Conservation (phyloP, 64 coral and sea anemone genomes). For the Dendronephthya gigantea region DNA sequence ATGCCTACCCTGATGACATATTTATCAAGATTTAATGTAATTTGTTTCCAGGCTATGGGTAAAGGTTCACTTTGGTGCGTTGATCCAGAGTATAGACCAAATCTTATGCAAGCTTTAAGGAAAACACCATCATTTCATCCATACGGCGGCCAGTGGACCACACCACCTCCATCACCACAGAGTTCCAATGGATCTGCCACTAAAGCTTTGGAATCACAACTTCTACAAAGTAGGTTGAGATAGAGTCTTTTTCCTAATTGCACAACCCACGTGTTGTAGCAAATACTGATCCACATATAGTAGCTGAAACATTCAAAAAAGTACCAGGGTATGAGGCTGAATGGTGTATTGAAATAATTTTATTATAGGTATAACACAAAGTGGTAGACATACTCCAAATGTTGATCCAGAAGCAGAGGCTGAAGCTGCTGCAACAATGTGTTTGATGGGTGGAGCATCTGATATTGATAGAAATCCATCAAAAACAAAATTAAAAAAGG, state of each 20-base stretch:
- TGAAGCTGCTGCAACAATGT: constrained; percentile 16
- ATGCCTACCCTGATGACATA: too few relatives aligned
- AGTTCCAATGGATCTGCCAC: constrained; percentile 32
- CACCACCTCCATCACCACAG: constrained; percentile 84
- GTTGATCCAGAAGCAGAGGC: constrained; percentile 1
- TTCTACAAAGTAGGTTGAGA: not conserved
- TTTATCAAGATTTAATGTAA: not conserved
- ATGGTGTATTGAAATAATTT: too few relatives aligned
- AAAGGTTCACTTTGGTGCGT: constrained; percentile 97
- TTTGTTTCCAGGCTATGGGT: constrained; percentile 76
- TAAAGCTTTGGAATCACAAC: constrained; percentile 11
- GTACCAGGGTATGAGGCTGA: too few relatives aligned
- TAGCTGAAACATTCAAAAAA: too few relatives aligned
- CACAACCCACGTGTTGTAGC: too few relatives aligned
- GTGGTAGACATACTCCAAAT: constrained; percentile 3
- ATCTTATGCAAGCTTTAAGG: constrained; percentile 74
- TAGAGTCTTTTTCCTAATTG: too few relatives aligned
- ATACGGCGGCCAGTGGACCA: constrained; percentile 55
- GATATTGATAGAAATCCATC: not conserved
- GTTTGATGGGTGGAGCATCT: not conserved
- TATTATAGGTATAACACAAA: not conserved
- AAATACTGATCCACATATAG: too few relatives aligned
- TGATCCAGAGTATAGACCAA: constrained; percentile 81
- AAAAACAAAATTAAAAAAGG: not conserved
- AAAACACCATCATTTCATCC: constrained; percentile 87